Base-by-base conservation (phyloP, 1,140 invertebrate genomes). In the Acromyrmex heyeri region DNA sequence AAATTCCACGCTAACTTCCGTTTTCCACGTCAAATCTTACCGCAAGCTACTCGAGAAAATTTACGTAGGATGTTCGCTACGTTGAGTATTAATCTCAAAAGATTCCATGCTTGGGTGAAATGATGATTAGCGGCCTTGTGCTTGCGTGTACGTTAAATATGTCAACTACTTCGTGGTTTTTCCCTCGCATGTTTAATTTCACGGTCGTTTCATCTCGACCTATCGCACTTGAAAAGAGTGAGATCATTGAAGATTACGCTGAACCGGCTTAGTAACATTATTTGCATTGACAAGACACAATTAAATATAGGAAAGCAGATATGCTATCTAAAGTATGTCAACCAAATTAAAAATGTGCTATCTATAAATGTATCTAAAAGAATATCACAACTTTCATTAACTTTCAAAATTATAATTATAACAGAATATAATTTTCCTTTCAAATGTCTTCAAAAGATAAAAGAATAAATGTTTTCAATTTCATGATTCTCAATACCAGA, bases 1-100 rank as follows among this genome's bases (percentile, higher is more conserved):
- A 10, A 87, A 82, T 65, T 67, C 53, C 73, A 24, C 12, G 7
- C 18, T 30, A 72, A 70, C 50, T 73, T 88, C 87, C 64, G 64
- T n/a, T 88, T 87, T 83, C 18, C 67, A 89, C 1, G 48, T 57
- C 2, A n/a, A 44, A 87, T 55, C 16, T 79, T n/a, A 59, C 3
- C 21, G 34, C 44, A 65, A 3, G 6, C 24, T 18, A 3, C 18
- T 34, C 21, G 14, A 27, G 64, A 18, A 62, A 50, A 72, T 18
- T 8, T 82, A 72, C 67, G 7, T 38, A 38, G 82, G 34, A n/a
- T 53, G 50, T 78, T 67, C 21, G 30, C 18, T 24, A 12, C 50
- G 30, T 44, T n/a, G 53, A 24, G 34, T 85, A 87, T 78, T 87
- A 90, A 81, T 89, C 73, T n/a, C 27, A 24, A 44, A 1, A n/a